These are phyloP conservation scores for Fabriciana adippe DNA, from an alignment of 2,888 invertebrate genomes.

Conservation along the genomic window DNA sequence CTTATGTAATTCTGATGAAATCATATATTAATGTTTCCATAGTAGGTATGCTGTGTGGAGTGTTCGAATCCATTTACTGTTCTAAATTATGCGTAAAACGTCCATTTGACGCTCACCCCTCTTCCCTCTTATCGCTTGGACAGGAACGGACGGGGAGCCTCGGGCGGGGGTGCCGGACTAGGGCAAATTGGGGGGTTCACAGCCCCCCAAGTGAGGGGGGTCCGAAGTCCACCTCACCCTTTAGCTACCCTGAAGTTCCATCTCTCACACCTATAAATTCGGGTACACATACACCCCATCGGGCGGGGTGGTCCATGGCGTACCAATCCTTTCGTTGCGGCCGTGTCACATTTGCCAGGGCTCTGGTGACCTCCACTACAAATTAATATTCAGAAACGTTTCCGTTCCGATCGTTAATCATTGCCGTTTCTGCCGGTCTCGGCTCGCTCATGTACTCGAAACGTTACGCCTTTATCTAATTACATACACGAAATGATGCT, in stretches of 20 bases:
- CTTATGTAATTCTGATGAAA: conserved; percentile 14
- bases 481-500: conserved; percentile 14
- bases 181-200: conserved; percentile 78
- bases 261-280: conserved; percentile 83
- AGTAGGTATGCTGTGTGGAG: conserved; percentile 74
- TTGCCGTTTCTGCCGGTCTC: conserved; percentile 68
- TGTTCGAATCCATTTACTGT: conserved; percentile 83
- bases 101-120: conserved; percentile 82
- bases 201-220: conserved; percentile 74
- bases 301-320: conserved; percentile 70
- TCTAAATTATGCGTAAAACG: conserved; percentile 84
- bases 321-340: conserved; percentile 79
- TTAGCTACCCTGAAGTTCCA: conserved; percentile 82
- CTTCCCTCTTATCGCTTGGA: conserved; percentile 82
- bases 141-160: conserved; percentile 75
- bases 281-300: conserved; percentile 77
- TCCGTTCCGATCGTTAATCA: conserved; percentile 79
- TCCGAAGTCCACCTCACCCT: conserved; percentile 82
- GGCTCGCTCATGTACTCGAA: conserved; percentile 38
- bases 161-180: conserved; percentile 81
- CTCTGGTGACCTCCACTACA: conserved; percentile 78
- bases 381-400: conserved; percentile 82
- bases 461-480: conserved; percentile 37
- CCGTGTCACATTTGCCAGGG: conserved; percentile 78
- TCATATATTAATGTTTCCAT: conserved; percentile 40